Conservation (phyloP, 2,888 invertebrate genomes). For the Onchidella celtica region DNA sequence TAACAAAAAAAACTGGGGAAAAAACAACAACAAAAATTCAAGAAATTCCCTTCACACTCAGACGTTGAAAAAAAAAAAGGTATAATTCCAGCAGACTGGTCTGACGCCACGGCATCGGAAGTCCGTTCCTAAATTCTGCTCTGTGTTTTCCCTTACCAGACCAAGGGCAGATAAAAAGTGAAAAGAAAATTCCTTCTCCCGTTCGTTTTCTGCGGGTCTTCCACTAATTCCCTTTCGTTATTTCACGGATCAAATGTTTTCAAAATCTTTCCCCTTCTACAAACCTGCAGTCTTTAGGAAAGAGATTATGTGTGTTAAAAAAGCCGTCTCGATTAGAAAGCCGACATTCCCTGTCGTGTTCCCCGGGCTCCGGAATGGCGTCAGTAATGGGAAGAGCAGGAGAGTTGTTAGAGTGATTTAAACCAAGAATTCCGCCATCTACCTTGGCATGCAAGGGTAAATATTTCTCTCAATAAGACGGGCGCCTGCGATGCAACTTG, state of each 20-base stretch:
- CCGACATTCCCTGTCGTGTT: background rate
- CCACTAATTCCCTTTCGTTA: conserved; percentile 14
- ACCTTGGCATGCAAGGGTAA: background rate
- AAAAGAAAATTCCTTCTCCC: too few species aligned
- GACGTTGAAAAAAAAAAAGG: too few species aligned
- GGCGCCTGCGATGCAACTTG: conserved; percentile 37
- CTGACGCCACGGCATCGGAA: too few species aligned
- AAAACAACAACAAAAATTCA: too few species aligned
- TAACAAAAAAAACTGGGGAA: too few species aligned
- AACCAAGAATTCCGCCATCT: background rate
- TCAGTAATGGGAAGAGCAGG: conserved; percentile 25
- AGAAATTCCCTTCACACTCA: too few species aligned
- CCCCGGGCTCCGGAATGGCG: background rate
- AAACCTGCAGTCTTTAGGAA: conserved; percentile 21
- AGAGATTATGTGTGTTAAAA: conserved; percentile 18
- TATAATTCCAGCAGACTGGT: too few species aligned
- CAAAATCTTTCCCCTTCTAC: conserved; percentile 35
- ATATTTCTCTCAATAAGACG: conserved; percentile 16
- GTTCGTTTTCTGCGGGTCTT: too few species aligned
- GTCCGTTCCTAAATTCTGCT: too few species aligned
- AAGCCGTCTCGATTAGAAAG: conserved; percentile 21
- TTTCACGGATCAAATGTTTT: conserved; percentile 49
- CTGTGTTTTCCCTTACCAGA: too few species aligned
- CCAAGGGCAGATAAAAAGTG: too few species aligned
- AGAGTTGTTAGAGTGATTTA: conserved; percentile 30